Evolutionary conservation across 92 coral and sea anemone genomes (phyloP).

Genomic region (Blastomussa wellsi): DNA sequence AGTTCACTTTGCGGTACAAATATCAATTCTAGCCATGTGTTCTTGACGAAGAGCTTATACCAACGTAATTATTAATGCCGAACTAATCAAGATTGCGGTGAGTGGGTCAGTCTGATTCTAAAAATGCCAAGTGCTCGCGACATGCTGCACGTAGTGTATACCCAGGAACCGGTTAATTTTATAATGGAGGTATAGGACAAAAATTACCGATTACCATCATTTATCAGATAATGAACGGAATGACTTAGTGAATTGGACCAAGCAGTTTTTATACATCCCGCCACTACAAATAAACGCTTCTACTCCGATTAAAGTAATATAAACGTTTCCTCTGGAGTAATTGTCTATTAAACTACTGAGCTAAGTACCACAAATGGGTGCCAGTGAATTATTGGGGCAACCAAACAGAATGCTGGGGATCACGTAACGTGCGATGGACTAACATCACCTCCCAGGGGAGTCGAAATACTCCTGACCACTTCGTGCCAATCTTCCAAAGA

Average conservation of each 20-base stretch:
- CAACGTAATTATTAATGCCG: background rate
- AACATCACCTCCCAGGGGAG: too few relatives aligned
- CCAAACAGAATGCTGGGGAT: too few relatives aligned
- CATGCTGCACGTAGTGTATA: background rate
- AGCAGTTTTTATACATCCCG: background rate
- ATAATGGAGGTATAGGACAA: too few relatives aligned
- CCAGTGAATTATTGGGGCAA: too few relatives aligned
- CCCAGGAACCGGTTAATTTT: background rate
- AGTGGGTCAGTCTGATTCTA: background rate
- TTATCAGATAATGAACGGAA: background rate
- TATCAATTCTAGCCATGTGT: background rate
- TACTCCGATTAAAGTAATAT: too few relatives aligned
- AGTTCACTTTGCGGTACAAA: background rate
- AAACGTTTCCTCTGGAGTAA: too few relatives aligned
- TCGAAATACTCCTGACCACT: too few relatives aligned
- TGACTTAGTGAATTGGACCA: background rate
- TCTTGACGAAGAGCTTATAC: background rate
- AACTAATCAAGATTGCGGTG: conserved; percentile 24
- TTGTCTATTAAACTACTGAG: too few relatives aligned
- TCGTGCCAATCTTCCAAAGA: too few relatives aligned
- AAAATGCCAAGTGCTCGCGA: background rate
- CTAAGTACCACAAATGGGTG: too few relatives aligned
- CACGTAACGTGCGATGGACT: too few relatives aligned
- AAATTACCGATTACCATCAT: background rate
- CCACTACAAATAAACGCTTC: background rate